These are phyloP conservation scores for Aphelenchoides besseyi DNA, from an alignment of 1,140 invertebrate species.

Conservation along the genomic window DNA sequence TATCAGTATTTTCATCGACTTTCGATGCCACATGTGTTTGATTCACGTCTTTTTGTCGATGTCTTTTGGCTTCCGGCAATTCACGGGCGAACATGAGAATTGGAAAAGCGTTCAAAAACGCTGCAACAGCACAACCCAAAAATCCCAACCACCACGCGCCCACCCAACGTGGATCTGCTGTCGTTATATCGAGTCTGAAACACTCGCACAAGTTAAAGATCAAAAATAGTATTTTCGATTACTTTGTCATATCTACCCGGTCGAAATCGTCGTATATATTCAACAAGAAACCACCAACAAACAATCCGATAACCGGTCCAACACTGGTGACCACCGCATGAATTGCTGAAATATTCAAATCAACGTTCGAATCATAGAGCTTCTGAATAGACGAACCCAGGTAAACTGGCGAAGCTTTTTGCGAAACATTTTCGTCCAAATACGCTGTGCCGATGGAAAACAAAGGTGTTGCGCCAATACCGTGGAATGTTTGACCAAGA, in stretches of 20 bases:
- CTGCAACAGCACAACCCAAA: slow-evolving; percentile 51
- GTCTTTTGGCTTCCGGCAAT: slow-evolving; percentile 59
- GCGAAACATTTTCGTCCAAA: slow-evolving; percentile 62
- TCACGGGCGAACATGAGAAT: slow-evolving; percentile 51
- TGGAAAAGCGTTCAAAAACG: slow-evolving; percentile 55
- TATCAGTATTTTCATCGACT: slow-evolving; percentile 41
- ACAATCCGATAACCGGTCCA: slow-evolving; percentile 59
- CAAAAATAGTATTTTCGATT: slow-evolving; percentile 42
- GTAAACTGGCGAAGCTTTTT: slow-evolving; percentile 63
- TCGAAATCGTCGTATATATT: slow-evolving; percentile 59
- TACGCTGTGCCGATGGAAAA: slow-evolving; percentile 62
- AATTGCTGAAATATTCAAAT: slow-evolving; percentile 47
- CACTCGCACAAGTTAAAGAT: too few relatives aligned
- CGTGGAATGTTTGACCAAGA: slow-evolving; percentile 58
- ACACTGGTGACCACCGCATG: slow-evolving; percentile 57
- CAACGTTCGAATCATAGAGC: neutral
- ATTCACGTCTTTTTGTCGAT: slow-evolving; percentile 59
- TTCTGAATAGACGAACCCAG: slow-evolving; percentile 41
- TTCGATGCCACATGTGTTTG: slow-evolving; percentile 57
- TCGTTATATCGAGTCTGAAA: slow-evolving; percentile 25
- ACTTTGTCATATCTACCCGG: slow-evolving; percentile 54
- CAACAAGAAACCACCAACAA: slow-evolving; percentile 58
- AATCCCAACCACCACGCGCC: slow-evolving; percentile 62
- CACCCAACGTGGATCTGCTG: slow-evolving; percentile 57
- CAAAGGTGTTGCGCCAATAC: slow-evolving; percentile 58